These are phyloP conservation scores for Eolophus roseicapilla DNA, from an alignment of 2,113 vertebrate species.

Conservation along the genomic window DNA sequence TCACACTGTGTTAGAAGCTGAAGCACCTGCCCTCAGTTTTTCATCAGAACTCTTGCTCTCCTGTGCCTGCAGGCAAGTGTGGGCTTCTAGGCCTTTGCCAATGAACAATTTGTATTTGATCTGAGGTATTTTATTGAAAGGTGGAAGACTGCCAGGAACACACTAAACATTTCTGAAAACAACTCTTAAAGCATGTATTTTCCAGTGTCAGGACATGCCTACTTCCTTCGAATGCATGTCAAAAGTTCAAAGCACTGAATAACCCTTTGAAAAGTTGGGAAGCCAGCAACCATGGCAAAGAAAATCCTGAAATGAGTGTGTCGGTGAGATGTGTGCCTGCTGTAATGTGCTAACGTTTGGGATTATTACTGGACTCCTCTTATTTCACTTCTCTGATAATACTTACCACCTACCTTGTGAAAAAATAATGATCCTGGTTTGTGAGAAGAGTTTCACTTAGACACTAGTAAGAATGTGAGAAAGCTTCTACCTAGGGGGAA, in stretches of 20 bases:
- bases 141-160: background rate
- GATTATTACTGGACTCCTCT: background rate
- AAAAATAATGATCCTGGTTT: background rate
- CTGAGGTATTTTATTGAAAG: background rate
- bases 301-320: background rate
- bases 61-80: background rate
- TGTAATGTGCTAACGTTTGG: background rate
- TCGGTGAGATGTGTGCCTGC: background rate
- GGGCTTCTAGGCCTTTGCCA: background rate
- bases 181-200: background rate
- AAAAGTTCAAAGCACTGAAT: background rate
- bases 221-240: background rate
- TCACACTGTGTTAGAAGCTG: background rate
- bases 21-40: background rate
- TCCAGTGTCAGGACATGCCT: background rate
- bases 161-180: background rate
- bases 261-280: background rate
- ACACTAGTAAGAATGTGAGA: background rate
- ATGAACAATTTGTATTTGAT: background rate
- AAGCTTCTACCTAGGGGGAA: background rate
- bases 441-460: background rate
- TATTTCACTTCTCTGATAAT: background rate
- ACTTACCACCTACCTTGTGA: background rate
- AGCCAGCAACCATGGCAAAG: background rate
- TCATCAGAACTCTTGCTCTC: background rate